A percentile compares a stretch with the other conserved stretches of the same genome.
Evolutionary conservation across 2,797 vertebrate genomes (phyloP).

Genomic region (Danio aesculapii): DNA sequence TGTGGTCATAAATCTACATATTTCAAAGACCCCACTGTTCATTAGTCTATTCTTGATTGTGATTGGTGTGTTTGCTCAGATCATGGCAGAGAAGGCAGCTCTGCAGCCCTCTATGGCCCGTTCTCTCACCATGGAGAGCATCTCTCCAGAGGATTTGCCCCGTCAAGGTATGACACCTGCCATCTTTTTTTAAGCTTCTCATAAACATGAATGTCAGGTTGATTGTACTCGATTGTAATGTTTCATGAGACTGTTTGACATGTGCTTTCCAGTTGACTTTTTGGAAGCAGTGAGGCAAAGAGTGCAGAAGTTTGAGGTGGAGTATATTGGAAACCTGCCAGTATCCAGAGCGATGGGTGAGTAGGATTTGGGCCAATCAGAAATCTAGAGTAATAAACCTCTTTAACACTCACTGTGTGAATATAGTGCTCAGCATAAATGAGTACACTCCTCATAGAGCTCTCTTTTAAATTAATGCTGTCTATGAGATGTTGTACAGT

Average conservation of each 20-base stretch:
- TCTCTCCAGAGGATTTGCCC: constrained; percentile 87
- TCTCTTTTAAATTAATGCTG: too few relatives aligned
- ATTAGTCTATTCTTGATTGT: neutral
- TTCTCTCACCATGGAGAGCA: constrained; percentile 81
- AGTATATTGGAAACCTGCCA: constrained; percentile 89
- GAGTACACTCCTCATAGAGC: too few relatives aligned
- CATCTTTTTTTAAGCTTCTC: neutral
- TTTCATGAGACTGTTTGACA: neutral
- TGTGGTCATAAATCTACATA: neutral
- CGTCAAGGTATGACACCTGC: constrained; percentile 82
- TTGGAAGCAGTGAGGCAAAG: constrained; percentile 85
- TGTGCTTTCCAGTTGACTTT: constrained; percentile 82
- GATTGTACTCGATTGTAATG: neutral
- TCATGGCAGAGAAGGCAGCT: constrained; percentile 83
- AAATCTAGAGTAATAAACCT: neutral
- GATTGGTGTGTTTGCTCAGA: constrained; percentile 71
- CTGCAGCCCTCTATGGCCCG: constrained; percentile 73
- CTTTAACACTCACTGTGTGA: neutral
- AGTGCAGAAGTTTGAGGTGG: constrained; percentile 89
- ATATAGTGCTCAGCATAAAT: too few relatives aligned
- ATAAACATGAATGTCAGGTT: neutral
- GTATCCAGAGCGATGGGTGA: constrained; percentile 93
- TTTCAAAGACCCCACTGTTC: neutral
- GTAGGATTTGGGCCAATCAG: constrained; percentile 12
- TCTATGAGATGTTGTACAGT: too few relatives aligned